Base-by-base conservation (phyloP, 2,888 invertebrate genomes). In the Dicyrtomina minuta region DNA sequence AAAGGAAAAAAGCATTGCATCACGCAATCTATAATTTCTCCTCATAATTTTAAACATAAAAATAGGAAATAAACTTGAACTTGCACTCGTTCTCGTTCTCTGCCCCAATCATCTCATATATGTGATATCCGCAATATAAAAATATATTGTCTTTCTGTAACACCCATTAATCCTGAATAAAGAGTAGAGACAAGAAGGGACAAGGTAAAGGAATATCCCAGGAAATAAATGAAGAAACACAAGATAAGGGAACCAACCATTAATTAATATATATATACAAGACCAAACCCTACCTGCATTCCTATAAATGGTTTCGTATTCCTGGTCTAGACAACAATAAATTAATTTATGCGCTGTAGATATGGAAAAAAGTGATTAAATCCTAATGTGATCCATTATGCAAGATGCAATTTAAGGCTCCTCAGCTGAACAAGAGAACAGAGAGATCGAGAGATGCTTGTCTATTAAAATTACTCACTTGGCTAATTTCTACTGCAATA, bases 181-280 rank as follows among this genome's bases (percentile, higher is more conserved):
- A 20, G 17, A 55, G 2, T 8, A 26, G 26, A 12, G 15, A 15
- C 24, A 55, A 55, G 2, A 22, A 26, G 26, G n/a, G 15, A 15
- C 24, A 55, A 55, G 12, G 15, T 17, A 51, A 10, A 51, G 51
- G 51, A 51, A 51, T n/a, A 55, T 55, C 55, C 55, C 55, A 55
- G 55, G 55, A 55, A 55, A 55, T 55, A 17, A 10, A n/a, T 24
- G 13, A 26, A 51, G 55, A 24, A 55, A 24, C 26, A n/a, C 3
- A 27, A 55, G 27, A 24, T 24, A 55, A 27, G 15, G 55, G 27
- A 51, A 51, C 51, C 15, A 51, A 55, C 55, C 55, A 55, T 55
- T 26, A 55, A 55, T 55, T 55, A 55, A 55, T 55, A 15, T 24
- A 55, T 55, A 15, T 24, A 8, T 33, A 33, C 33, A 8, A 26